These are phyloP conservation scores for Neoarius graeffei DNA, from an alignment of 2,113 vertebrate genomes.

Conservation along the genomic window DNA sequence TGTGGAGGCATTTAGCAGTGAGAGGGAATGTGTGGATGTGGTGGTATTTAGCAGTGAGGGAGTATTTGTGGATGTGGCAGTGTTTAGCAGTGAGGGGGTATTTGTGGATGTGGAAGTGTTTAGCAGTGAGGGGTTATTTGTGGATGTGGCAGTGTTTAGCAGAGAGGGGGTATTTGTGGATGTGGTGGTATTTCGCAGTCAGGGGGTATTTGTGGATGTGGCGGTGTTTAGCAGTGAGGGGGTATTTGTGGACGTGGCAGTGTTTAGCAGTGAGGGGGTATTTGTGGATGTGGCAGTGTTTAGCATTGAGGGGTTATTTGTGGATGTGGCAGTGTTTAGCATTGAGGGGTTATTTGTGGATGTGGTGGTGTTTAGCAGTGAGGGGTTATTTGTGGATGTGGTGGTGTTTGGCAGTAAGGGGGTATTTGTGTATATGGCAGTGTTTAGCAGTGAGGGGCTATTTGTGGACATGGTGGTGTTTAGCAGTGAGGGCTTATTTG, in stretches of 20 bases:
- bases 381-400: too few species aligned
- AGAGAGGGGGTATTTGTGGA: neutral
- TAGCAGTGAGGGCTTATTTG: neutral
- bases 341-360: too few species aligned
- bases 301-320: neutral
- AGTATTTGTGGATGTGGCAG: too few species aligned
- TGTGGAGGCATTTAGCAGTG: too few species aligned
- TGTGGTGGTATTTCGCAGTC: neutral
- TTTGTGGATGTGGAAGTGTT: neutral
- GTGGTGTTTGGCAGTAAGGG: neutral
- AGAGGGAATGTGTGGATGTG: too few species aligned
- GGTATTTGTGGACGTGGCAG: neutral
- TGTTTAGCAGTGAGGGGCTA: neutral
- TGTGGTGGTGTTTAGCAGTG: too few species aligned
- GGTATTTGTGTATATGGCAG: neutral
- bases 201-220: neutral
- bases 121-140: too few species aligned
- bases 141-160: too few species aligned
- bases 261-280: too few species aligned
- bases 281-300: too few species aligned
- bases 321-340: neutral
- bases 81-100: neutral
- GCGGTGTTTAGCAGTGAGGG: neutral
- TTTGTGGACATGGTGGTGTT: neutral
- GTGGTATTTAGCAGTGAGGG: too few species aligned